Base-by-base conservation (phyloP, 2,888 invertebrate species). In the Beris chalybata region DNA sequence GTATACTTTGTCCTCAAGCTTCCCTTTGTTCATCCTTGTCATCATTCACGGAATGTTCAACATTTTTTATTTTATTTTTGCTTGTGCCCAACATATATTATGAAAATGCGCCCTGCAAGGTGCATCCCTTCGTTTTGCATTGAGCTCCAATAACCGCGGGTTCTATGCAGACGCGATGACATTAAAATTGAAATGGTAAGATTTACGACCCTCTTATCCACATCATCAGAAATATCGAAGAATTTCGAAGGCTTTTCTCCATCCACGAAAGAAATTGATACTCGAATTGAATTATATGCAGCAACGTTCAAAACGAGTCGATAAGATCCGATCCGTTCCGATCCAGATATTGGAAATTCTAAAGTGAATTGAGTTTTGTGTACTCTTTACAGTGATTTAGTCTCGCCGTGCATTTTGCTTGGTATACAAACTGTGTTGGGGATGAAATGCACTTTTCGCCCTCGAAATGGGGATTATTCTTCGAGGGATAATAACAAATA, bases 151-250 rank as follows among this genome's bases (percentile, higher is more conserved):
- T 38, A 52, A 61, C 11, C 22, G 22, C 22, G 61, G 61, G 50
- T 15, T 52, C 22, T 12, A 38, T 38, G 38, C 9, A 6, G 52
- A 11, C 48, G 52, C 52, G 52, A n/a, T 61, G 52, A 61, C 61
- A 61, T 43, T 61, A 43, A 61, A 61, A 61, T 61, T 50, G 61
- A 61, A 61, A 61, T 29, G 12, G 61, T 43, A 61, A 50, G 52
- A 61, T 61, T 61, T 61, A 61, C 47, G 52, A 13, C 22, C 29
- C 13, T 30, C 6, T 50, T 44, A 15, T 52, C 22, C 12, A 22
- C 50, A 52, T 52, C 61, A 15, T 52, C 6, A 50, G 22, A 13
- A 13, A 15, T 61, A n/a, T 15, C 32, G 43, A 61, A 43, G 3
- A 48, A 13, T 50, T 48, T 22, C 22, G 50, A 43, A 52, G 61